Percentiles rank a stretch among this genome's conserved stretches.
phyloP scores from a whole-genome alignment of 2,113 vertebrate species.

The Lepidothrix coronata region DNA sequence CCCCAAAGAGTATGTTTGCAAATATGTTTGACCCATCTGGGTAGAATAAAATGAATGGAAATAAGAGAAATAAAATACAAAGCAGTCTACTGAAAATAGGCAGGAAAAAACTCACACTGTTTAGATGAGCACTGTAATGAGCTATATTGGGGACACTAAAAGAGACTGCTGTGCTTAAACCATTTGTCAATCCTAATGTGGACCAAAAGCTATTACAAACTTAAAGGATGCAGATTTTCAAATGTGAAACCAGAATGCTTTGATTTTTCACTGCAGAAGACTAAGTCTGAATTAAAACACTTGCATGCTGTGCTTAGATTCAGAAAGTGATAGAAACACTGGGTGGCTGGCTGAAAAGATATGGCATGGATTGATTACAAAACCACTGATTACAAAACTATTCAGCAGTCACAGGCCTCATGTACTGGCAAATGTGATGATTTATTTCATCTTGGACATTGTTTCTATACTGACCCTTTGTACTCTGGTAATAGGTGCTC shows the following conservation, averaged over 20 bases:
- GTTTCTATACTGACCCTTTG: not conserved
- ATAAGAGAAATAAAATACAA: not conserved
- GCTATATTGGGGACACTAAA: not conserved
- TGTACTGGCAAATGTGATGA: not conserved
- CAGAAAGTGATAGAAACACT: not conserved
- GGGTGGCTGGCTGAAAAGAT: not conserved
- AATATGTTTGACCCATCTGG: not conserved
- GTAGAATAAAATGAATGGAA: not conserved
- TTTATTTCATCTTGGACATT: not conserved
- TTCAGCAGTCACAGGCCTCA: not conserved
- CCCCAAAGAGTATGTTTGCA: not conserved
- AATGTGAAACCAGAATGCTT: not conserved
- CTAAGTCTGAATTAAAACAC: not conserved
- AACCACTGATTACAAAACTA: not conserved
- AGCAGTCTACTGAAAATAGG: not conserved
- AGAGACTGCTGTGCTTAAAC: not conserved
- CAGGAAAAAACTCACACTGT: not conserved
- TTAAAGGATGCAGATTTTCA: not conserved
- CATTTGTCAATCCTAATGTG: not conserved
- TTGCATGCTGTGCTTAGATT: slow-evolving; percentile 38
- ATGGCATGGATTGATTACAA: not conserved
- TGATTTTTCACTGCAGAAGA: slow-evolving; percentile 1
- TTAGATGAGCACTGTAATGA: not conserved
- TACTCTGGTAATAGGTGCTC: not conserved
- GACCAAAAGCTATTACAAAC: not conserved